Percentiles rank a stretch among this genome's conserved stretches.
Conservation (phyloP, 2,888 invertebrate species). For the Falcaria lacertinaria region DNA sequence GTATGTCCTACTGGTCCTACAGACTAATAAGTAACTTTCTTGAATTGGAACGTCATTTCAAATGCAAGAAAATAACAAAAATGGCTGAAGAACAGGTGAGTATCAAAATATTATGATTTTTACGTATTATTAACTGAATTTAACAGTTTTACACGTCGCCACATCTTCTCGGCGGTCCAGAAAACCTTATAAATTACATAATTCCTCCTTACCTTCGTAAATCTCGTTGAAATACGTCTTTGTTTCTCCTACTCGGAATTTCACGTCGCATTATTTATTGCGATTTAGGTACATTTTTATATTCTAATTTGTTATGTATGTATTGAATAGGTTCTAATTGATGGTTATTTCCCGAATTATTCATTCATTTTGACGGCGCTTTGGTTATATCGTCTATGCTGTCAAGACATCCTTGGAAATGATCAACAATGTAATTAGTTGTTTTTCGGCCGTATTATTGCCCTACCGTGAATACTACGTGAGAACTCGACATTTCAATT, state of each 20-base stretch:
- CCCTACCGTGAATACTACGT: too few relatives aligned
- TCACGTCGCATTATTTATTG: constrained; percentile 5
- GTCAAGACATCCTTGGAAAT: constrained; percentile 48
- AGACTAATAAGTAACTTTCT: too few relatives aligned
- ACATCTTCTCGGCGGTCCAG: background rate
- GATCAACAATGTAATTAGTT: constrained; percentile 12
- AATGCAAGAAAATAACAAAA: constrained; percentile 81
- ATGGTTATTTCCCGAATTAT: background rate
- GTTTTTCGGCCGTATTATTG: background rate
- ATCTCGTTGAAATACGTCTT: background rate
- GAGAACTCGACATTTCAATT: too few relatives aligned
- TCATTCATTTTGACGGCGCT: constrained; percentile 44
- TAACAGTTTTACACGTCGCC: constrained; percentile 4
- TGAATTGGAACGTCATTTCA: constrained; percentile 59
- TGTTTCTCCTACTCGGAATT: background rate
- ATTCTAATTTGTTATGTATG: background rate
- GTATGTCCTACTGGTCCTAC: too few relatives aligned
- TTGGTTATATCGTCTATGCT: constrained; percentile 60
- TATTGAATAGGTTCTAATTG: background rate
- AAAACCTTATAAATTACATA: background rate
- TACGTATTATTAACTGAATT: constrained; percentile 58
- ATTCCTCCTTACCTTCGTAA: background rate
- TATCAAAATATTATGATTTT: constrained; percentile 70
- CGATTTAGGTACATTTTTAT: background rate
- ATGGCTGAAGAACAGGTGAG: constrained; percentile 90